Percentiles rank a stretch among this genome's conserved stretches.
phyloP scores from a whole-genome alignment of 2,888 invertebrate species.

The Papilio elwesi region DNA sequence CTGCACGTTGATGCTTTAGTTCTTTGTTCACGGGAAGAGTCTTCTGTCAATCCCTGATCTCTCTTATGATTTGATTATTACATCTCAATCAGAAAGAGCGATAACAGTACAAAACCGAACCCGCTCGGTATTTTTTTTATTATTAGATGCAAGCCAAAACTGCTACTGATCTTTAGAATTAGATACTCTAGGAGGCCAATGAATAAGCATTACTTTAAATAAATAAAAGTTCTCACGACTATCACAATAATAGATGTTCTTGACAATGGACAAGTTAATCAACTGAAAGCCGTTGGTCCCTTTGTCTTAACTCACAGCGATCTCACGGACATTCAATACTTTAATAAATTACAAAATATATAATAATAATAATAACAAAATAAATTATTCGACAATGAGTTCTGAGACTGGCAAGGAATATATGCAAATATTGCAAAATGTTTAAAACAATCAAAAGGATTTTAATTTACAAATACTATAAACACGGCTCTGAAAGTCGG shows the following conservation, averaged over 20 bases:
- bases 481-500: not conserved
- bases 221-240: not conserved
- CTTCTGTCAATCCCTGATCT: too few species aligned
- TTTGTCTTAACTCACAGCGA: not conserved
- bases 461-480: not conserved
- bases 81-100: not conserved
- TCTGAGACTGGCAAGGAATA: too few species aligned
- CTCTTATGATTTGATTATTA: not conserved
- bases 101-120: not conserved
- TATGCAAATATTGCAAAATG: too few species aligned
- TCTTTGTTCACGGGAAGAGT: too few species aligned
- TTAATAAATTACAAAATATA: too few species aligned
- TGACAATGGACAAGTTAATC: not conserved
- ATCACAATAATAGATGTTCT: not conserved
- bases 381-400: too few species aligned
- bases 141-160: too few species aligned
- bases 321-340: not conserved
- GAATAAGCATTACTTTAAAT: not conserved
- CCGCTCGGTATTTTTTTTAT: not conserved
- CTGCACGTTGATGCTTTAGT: too few species aligned
- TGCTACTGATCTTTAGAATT: too few species aligned
- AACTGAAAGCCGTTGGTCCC: not conserved
- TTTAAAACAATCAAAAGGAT: not conserved
- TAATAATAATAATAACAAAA: too few species aligned
- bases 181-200: not conserved